phyloP scores from a whole-genome alignment of 2,888 invertebrate genomes.

The Netelia inedita region DNA sequence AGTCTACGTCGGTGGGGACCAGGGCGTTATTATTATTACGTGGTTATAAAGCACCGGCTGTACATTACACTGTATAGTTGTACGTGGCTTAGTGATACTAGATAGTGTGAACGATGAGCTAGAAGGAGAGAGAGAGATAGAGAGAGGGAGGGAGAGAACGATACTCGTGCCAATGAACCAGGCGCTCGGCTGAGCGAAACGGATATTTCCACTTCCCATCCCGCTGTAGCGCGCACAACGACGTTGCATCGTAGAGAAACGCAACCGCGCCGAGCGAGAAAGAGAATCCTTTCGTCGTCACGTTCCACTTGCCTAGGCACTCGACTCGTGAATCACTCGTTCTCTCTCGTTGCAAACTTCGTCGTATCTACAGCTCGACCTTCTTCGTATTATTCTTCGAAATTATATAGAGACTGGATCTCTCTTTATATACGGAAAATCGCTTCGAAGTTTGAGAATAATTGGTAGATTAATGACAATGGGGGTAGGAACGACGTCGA shows the following conservation, averaged over 20 bases:
- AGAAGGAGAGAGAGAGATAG: slow-evolving; percentile 35
- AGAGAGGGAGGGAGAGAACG: slow-evolving; percentile 60
- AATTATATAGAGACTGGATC: not conserved
- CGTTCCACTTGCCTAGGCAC: slow-evolving; percentile 70
- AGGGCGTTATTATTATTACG: slow-evolving; percentile 53
- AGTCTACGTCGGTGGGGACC: slow-evolving; percentile 47
- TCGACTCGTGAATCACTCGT: slow-evolving; percentile 14
- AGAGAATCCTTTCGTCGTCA: slow-evolving; percentile 62
- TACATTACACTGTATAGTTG: not conserved
- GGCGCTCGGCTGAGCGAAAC: slow-evolving; percentile 73
- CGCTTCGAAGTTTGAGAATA: not conserved
- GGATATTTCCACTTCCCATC: slow-evolving; percentile 70
- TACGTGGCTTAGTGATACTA: slow-evolving; percentile 37
- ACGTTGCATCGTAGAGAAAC: not conserved
- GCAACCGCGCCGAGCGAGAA: not conserved
- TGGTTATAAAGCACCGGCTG: not conserved
- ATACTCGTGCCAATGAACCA: slow-evolving; percentile 73
- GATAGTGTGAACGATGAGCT: slow-evolving; percentile 33
- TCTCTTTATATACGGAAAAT: not conserved
- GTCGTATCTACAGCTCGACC: slow-evolving; percentile 25
- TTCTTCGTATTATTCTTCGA: slow-evolving; percentile 24
- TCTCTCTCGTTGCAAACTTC: slow-evolving; percentile 18
- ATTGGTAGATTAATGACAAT: not conserved
- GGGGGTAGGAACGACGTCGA: too few species aligned
- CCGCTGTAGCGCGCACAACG: slow-evolving; percentile 29